Base-by-base conservation (phyloP, 2,888 invertebrate species). In the Tenodera sinensis region DNA sequence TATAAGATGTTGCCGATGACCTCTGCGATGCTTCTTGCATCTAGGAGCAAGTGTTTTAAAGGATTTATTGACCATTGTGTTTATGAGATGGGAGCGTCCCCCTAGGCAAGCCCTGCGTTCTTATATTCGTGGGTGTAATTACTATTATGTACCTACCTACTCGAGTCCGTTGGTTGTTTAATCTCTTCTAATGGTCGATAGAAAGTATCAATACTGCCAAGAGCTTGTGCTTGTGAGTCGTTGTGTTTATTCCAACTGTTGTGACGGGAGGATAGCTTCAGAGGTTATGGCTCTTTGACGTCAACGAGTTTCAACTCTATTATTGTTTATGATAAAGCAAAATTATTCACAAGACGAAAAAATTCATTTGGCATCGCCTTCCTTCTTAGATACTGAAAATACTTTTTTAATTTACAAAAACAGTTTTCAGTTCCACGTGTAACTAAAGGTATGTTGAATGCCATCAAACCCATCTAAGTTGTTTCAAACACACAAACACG, bases 1-100 rank as follows among this genome's bases (percentile, higher is more conserved):
- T 25, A 86, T 81, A 30, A 86, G 71, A 81, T 86, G 86, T 81
- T 86, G 86, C 86, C 86, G 86, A 86, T 86, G 86, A 86, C 86
- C 86, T 47, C 84, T 71, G 25, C 54, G 54, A 71, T 71, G 54
- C 54, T 71, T 71, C 54, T n/a, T 30, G n/a, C 84, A 84, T 28
- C 25, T 25, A 30, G 84, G 28, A 84, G 34, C 84, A 42, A 86
- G 86, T 86, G 86, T 86, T 86, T 71, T 86, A 28, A 42, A 81
- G 71, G 86, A 86, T 86, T 86, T 86, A 86, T 86, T 81, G 86
- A 81, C 86, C 86, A 86, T 86, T 86, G 86, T 86, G 86, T 86
- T 86, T 86, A 81, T 28, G 86, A 28, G 54, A n/a, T 71, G 86
- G 86, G 81, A 28, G 71, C 54, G 86, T 27, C 86, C 85, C 27